Base-by-base conservation (phyloP, 2,888 invertebrate genomes). In the Synergus itoensis region DNA sequence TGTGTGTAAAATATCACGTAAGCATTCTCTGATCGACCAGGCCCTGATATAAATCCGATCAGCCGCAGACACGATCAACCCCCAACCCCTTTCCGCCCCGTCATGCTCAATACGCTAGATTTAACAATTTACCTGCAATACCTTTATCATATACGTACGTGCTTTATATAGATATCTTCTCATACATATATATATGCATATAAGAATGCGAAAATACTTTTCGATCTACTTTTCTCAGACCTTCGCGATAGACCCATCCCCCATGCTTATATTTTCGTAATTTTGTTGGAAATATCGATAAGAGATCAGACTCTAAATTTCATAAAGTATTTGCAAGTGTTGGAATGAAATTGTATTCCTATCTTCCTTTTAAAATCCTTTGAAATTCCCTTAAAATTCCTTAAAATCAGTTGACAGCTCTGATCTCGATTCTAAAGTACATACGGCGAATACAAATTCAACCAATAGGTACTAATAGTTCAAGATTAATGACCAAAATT, bases 81-180 rank as follows among this genome's bases (percentile, higher is more conserved):
- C 60, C 16, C 65, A 75, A 79, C 80, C 78, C 57, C 41, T 67
- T 67, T n/a, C 79, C 77, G 65, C 77, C 76, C 65, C 80, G 69
- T 77, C 78, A 63, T 78, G 62, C 80, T 77, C 78, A 48, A 64
- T 48, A 84, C 82, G 84, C 81, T 84, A 85, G 84, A 85, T 85
- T 85, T 85, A 85, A 83, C 86, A 85, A 85, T 85, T 86, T 84
- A 83, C 81, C 83, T 69, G 83, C 83, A 82, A 83, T 82, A 82
- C 80, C 81, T 80, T 77, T 48, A 77, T 82, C 80, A 77, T 73
- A 64, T 69, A 67, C 53, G 75, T 28, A 28, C 28, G 28, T 80
- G 79, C 78, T 79, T 64, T 77, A 76, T 78, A 45, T 40, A 64
- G 64, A 64, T 64, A 40, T 65, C n/a, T 7, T 11, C n/a, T n/a